These are phyloP conservation scores for Sebastes minor DNA, from an alignment of 2,797 vertebrate species.

Conservation along the genomic window DNA sequence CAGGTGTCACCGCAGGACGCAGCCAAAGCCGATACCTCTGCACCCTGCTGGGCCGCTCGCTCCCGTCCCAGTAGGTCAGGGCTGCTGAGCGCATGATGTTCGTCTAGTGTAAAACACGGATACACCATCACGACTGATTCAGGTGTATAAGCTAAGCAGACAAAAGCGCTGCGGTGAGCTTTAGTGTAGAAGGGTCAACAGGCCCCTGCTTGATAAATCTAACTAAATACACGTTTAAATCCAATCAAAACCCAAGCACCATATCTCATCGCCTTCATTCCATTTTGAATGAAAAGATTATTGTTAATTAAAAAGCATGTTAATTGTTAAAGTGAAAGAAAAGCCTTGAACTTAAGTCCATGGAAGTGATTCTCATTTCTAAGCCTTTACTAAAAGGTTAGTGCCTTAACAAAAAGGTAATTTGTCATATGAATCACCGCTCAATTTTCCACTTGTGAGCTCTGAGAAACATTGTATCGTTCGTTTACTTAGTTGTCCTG, in stretches of 20 bases:
- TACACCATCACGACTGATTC: not conserved
- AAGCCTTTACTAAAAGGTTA: not conserved
- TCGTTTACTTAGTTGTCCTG: not conserved
- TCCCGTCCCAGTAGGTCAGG: slow-evolving; percentile 11
- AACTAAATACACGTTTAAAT: not conserved
- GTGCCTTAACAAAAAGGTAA: not conserved
- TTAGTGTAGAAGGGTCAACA: not conserved
- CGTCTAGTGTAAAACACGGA: not conserved
- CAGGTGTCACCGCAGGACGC: slow-evolving; percentile 76
- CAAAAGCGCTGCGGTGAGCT: not conserved
- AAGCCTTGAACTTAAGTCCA: not conserved
- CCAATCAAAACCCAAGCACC: not conserved
- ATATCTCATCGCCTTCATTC: not conserved
- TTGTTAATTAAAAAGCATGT: not conserved
- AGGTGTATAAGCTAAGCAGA: not conserved
- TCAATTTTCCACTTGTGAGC: slow-evolving; percentile 21
- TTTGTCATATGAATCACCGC: not conserved
- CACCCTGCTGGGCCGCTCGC: not conserved
- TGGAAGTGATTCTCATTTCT: not conserved
- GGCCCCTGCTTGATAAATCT: not conserved
- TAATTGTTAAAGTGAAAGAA: not conserved
- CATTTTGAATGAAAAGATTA: not conserved
- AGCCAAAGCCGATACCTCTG: not conserved
- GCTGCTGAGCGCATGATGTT: not conserved
- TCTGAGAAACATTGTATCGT: slow-evolving; percentile 8